Conservation (phyloP, 92 coral and sea anemone genomes). For the Siderastrea siderea region DNA sequence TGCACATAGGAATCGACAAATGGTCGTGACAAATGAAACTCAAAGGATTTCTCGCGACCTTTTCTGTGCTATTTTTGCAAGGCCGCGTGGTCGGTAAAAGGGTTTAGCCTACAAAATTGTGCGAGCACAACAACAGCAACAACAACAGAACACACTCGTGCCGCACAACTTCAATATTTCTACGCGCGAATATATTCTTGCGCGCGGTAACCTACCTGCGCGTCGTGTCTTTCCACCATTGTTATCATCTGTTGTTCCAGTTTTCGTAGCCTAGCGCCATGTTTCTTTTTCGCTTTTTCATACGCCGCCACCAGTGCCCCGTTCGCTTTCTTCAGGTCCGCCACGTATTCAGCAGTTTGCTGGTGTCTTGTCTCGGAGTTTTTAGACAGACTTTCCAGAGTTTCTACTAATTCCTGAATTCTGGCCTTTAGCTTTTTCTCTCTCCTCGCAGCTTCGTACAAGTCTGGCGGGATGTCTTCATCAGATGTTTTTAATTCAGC, state of each 20-base stretch:
- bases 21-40: too few relatives aligned
- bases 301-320: conserved; percentile 99
- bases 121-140: not conserved
- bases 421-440: conserved; percentile 93
- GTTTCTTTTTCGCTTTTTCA: conserved; percentile 98
- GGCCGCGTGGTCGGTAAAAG: too few relatives aligned
- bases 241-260: conserved; percentile 98
- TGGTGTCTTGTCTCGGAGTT: conserved; percentile 94
- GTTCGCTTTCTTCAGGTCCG: conserved; percentile 95
- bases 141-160: not conserved
- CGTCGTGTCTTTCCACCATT: conserved; percentile 97
- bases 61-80: too few relatives aligned
- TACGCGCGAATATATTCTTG: not conserved
- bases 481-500: conserved; percentile 92
- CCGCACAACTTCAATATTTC: not conserved
- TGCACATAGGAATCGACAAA: too few relatives aligned
- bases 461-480: conserved; percentile 93
- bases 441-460: conserved; percentile 94
- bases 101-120: too few relatives aligned
- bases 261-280: conserved; percentile 90
- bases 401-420: conserved; percentile 94
- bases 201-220: conserved; percentile 74
- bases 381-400: conserved; percentile 93
- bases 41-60: too few relatives aligned
- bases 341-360: conserved; percentile 97